phyloP scores from a whole-genome alignment of 1,140 invertebrate species.

The Drosophila tristis region DNA sequence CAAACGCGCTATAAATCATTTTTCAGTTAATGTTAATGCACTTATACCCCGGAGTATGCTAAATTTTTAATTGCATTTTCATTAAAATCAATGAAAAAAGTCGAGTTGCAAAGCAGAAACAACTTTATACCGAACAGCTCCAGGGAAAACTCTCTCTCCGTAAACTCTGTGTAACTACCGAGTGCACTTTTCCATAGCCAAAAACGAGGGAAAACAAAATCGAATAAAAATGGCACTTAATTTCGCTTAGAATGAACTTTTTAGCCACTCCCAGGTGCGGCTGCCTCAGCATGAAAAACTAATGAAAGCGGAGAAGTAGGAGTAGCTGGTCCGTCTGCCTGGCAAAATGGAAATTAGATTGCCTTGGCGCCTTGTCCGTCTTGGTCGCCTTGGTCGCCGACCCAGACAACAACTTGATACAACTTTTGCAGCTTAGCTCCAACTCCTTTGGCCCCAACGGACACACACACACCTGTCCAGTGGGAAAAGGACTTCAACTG shows the following conservation, averaged over 20 bases:
- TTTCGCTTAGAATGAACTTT: constrained; percentile 68
- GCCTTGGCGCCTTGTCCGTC: constrained; percentile 45
- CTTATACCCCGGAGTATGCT: constrained; percentile 44
- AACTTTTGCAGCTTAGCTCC: constrained; percentile 41
- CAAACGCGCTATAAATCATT: constrained; percentile 74
- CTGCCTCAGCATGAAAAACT: constrained; percentile 59
- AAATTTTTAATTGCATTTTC: constrained; percentile 80
- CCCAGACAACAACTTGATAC: constrained; percentile 71
- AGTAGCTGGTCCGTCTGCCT: too few relatives aligned
- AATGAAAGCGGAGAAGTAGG: constrained; percentile 62
- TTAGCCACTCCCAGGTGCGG: constrained; percentile 58
- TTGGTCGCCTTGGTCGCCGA: constrained; percentile 27
- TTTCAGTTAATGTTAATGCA: constrained; percentile 70
- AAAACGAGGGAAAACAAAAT: constrained; percentile 41
- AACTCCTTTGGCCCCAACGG: constrained; percentile 22
- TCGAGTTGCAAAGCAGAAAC: too few relatives aligned
- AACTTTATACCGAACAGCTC: constrained; percentile 17
- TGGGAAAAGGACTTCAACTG: constrained; percentile 51
- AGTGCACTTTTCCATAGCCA: constrained; percentile 38
- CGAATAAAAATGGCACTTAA: constrained; percentile 70
- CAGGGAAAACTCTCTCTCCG: constrained; percentile 4
- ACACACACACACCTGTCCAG: background rate
- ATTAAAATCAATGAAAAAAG: constrained; percentile 72
- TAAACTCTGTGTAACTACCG: constrained; percentile 37
- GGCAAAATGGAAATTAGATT: constrained; percentile 76